Conservation (phyloP, 2,797 vertebrate genomes). For the Epinephelus malabaricus region DNA sequence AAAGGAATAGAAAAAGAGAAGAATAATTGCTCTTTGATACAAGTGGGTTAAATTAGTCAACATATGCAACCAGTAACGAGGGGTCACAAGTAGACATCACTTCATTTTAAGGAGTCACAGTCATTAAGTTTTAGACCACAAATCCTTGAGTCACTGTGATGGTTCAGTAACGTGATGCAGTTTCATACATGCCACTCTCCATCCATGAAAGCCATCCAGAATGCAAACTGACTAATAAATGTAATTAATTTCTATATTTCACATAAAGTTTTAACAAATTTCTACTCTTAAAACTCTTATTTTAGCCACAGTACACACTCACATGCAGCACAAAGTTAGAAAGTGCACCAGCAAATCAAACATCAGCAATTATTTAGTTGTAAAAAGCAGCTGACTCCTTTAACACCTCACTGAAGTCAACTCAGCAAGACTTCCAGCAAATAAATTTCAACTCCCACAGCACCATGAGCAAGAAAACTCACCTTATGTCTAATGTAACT, state of each 20-base stretch:
- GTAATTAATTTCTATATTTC: not conserved
- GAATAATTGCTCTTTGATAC: not conserved
- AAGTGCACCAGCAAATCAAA: not conserved
- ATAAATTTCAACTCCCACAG: not conserved
- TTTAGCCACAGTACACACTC: not conserved
- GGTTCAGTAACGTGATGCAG: not conserved
- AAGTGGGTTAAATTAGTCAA: not conserved
- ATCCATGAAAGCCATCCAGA: not conserved
- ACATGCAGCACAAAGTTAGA: not conserved
- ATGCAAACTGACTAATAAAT: not conserved
- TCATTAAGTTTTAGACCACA: not conserved
- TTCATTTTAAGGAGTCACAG: not conserved
- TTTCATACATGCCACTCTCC: not conserved
- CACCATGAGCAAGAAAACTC: not conserved
- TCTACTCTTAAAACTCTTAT: not conserved
- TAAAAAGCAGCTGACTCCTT: constrained; percentile 1
- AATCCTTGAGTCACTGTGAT: not conserved
- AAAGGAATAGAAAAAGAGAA: not conserved
- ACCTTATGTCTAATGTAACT: not conserved
- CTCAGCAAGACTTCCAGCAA: constrained; percentile 8
- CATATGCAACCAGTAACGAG: not conserved
- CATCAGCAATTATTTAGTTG: not conserved
- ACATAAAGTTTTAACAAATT: not conserved
- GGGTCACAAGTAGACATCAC: not conserved
- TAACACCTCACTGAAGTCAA: constrained; percentile 4